These are phyloP conservation scores for Meiosimyza decipiens DNA, from an alignment of 2,888 invertebrate genomes.

Conservation along the genomic window DNA sequence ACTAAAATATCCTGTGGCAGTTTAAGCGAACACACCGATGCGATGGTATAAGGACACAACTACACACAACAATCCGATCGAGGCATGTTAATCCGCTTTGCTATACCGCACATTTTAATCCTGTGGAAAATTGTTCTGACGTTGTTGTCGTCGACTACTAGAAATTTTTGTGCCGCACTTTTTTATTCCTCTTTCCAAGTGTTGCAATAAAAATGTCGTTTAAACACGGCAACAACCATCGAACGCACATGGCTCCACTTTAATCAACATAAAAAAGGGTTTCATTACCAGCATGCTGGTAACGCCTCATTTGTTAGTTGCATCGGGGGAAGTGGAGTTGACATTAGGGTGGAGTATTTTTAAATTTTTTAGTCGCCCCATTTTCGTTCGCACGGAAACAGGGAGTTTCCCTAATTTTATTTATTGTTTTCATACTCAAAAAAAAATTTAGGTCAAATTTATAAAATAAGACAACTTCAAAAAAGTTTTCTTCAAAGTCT, in stretches of 20 bases:
- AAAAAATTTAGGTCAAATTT: too few species aligned
- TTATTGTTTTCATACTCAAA: too few species aligned
- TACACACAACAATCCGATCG: constrained; percentile 21
- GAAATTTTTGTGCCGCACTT: neutral
- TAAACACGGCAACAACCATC: constrained; percentile 40
- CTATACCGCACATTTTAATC: constrained; percentile 45
- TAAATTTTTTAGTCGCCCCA: too few species aligned
- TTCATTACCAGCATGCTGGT: constrained; percentile 13
- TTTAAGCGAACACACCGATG: neutral
- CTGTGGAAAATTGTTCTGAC: constrained; percentile 49
- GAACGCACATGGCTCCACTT: constrained; percentile 49
- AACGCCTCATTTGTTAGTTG: too few species aligned
- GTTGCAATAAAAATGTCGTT: constrained; percentile 34
- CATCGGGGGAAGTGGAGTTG: too few species aligned
- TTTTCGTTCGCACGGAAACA: too few species aligned
- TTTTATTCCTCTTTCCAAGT: too few species aligned
- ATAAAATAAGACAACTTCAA: too few species aligned
- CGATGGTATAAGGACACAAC: neutral
- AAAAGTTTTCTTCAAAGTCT: too few species aligned
- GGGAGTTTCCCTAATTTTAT: too few species aligned
- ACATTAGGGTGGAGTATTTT: too few species aligned
- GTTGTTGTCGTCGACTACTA: constrained; percentile 26
- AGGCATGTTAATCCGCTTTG: constrained; percentile 31
- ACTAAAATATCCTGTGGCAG: constrained; percentile 24
- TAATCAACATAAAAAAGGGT: constrained; percentile 47